phyloP scores from a whole-genome alignment of 2,113 vertebrate species.

The Scortum barcoo region DNA sequence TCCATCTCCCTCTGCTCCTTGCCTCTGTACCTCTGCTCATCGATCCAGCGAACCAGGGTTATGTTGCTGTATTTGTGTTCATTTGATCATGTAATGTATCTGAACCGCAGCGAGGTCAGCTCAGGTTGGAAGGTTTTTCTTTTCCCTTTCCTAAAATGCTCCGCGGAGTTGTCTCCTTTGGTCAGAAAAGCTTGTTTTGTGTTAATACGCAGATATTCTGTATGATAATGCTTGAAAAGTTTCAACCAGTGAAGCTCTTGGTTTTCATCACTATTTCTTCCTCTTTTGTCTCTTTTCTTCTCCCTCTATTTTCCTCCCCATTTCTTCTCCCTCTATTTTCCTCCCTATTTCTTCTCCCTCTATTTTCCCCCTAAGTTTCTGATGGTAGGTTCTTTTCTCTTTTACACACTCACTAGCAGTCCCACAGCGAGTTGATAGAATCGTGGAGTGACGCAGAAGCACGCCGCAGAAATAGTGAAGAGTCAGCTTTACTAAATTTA shows the following conservation, averaged over 20 bases:
- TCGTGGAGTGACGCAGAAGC: background rate
- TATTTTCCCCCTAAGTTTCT: conserved; percentile 68
- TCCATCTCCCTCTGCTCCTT: background rate
- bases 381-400: conserved; percentile 73
- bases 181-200: background rate
- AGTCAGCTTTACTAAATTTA: conserved; percentile 10
- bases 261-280: conserved; percentile 49
- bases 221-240: background rate
- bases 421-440: background rate
- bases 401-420: background rate
- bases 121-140: background rate
- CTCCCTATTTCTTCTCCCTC: conserved; percentile 35
- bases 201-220: background rate
- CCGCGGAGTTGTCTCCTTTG: background rate
- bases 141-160: background rate
- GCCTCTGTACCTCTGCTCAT: conserved; percentile 26
- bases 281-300: conserved; percentile 53
- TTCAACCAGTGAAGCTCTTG: background rate
- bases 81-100: conserved; percentile 32
- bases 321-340: conserved; percentile 47
- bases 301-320: conserved; percentile 10
- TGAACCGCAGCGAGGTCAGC: conserved; percentile 7
- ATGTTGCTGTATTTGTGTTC: conserved; percentile 20
- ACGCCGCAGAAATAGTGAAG: background rate
- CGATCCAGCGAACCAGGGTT: conserved; percentile 27